Evolutionary conservation across 2,888 invertebrate genomes (phyloP).

Genomic region (Poecilobothrus nobilitatus): DNA sequence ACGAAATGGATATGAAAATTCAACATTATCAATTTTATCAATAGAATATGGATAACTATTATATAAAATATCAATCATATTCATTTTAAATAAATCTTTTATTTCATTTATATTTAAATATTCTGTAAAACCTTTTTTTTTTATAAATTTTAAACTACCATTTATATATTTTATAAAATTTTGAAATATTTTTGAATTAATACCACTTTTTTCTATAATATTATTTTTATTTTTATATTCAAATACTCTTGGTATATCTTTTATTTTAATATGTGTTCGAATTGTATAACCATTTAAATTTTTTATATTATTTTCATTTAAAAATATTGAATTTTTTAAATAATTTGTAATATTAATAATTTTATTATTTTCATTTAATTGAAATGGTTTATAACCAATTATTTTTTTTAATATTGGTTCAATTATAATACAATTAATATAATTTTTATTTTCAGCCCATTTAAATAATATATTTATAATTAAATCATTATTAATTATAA

Average conservation of each 20-base stretch:
- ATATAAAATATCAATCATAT: neutral
- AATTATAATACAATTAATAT: neutral
- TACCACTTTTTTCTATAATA: neutral
- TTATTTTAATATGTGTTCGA: constrained; percentile 3
- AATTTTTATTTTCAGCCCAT: neutral
- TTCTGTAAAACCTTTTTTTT: neutral
- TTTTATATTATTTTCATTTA: neutral
- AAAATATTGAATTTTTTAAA: neutral
- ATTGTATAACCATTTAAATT: constrained; percentile 6
- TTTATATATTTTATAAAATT: constrained; percentile 6
- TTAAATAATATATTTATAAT: neutral
- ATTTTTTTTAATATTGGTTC: neutral
- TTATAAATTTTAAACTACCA: neutral
- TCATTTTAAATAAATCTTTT: neutral
- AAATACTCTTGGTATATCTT: constrained; percentile 7
- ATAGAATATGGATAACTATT: neutral
- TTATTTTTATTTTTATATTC: neutral
- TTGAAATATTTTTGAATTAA: neutral
- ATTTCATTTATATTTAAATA: constrained; percentile 6
- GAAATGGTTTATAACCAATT: neutral
- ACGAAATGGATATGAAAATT: constrained; percentile 28
- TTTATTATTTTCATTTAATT: neutral
- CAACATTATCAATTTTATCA: constrained; percentile 17
- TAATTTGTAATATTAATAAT: neutral
- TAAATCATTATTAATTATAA: neutral